These are phyloP conservation scores for Drosophila kurseongensis DNA, from an alignment of 1,140 invertebrate genomes.

Conservation along the genomic window DNA sequence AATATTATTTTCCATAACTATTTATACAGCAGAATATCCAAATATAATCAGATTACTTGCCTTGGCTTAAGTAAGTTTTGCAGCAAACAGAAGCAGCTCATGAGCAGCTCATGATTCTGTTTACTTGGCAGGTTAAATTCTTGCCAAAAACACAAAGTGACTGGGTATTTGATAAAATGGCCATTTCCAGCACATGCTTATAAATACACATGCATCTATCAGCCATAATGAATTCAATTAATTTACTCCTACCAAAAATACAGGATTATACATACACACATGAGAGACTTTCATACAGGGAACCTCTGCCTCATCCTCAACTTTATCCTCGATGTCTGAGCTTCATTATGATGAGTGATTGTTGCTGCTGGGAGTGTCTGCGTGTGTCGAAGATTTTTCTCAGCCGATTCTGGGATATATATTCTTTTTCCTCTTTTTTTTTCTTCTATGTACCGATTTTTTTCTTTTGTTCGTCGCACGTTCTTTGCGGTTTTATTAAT, in stretches of 20 bases:
- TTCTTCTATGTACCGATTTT: not conserved
- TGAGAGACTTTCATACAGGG: conserved; percentile 13
- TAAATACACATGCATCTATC: conserved; percentile 54
- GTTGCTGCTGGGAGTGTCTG: conserved; percentile 55
- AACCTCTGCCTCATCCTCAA: conserved; percentile 6
- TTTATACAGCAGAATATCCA: not conserved
- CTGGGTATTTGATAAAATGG: conserved; percentile 66
- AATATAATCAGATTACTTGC: conserved; percentile 13
- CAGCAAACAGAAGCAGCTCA: conserved; percentile 8
- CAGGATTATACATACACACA: conserved; percentile 9
- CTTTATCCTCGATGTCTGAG: conserved; percentile 56
- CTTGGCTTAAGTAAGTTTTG: conserved; percentile 4
- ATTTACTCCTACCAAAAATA: conserved; percentile 69
- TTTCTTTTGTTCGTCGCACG: conserved; percentile 62
- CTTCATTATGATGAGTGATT: conserved; percentile 80
- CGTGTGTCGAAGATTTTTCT: conserved; percentile 46
- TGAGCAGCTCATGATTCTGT: conserved; percentile 19
- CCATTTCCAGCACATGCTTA: conserved; percentile 55
- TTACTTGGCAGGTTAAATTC: conserved; percentile 24
- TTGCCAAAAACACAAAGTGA: not conserved
- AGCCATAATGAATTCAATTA: conserved; percentile 80
- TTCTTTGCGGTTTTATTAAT: conserved; percentile 77
- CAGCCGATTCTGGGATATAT: not conserved
- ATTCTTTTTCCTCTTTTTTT: conserved; percentile 1
- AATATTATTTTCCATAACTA: conserved; percentile 1